phyloP scores from a whole-genome alignment of 2,797 vertebrate genomes.

The Myoxocephalus aenaeus region DNA sequence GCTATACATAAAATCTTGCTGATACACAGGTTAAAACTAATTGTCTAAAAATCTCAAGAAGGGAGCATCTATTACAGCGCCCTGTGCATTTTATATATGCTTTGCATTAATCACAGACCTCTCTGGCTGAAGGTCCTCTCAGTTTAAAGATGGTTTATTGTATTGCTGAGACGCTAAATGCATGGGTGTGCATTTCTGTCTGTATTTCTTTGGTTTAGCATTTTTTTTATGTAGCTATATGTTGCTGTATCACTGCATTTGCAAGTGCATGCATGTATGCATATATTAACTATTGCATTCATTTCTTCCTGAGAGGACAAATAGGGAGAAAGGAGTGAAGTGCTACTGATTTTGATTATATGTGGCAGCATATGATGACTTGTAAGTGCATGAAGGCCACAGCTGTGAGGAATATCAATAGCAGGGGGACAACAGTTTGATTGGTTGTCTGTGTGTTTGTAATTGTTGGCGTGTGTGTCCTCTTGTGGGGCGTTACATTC shows the following conservation, averaged over 20 bases:
- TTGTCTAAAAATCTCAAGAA: constrained; percentile 63
- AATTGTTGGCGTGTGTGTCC: constrained; percentile 10
- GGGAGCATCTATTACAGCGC: constrained; percentile 54
- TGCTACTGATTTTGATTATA: constrained; percentile 63
- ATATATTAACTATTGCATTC: neutral
- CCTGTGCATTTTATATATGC: constrained; percentile 54
- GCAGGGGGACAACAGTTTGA: constrained; percentile 55
- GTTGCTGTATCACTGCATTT: neutral
- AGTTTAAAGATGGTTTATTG: constrained; percentile 52
- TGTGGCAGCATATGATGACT: constrained; percentile 67
- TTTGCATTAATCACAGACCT: constrained; percentile 67
- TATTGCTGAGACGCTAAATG: constrained; percentile 43
- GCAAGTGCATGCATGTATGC: constrained; percentile 1
- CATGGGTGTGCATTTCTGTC: constrained; percentile 8
- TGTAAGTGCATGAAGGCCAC: constrained; percentile 74
- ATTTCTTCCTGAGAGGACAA: constrained; percentile 16
- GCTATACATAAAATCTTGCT: constrained; percentile 58
- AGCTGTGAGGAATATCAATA: constrained; percentile 73
- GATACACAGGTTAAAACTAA: constrained; percentile 50
- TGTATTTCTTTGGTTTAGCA: constrained; percentile 18
- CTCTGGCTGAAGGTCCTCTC: constrained; percentile 46
- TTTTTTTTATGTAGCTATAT: constrained; percentile 31
- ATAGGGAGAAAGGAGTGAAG: constrained; percentile 40
- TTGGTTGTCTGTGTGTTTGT: constrained; percentile 48
- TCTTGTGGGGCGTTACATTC: constrained; percentile 26